These are phyloP conservation scores for Podabrus alpinus DNA, from an alignment of 2,888 invertebrate species.

Conservation along the genomic window DNA sequence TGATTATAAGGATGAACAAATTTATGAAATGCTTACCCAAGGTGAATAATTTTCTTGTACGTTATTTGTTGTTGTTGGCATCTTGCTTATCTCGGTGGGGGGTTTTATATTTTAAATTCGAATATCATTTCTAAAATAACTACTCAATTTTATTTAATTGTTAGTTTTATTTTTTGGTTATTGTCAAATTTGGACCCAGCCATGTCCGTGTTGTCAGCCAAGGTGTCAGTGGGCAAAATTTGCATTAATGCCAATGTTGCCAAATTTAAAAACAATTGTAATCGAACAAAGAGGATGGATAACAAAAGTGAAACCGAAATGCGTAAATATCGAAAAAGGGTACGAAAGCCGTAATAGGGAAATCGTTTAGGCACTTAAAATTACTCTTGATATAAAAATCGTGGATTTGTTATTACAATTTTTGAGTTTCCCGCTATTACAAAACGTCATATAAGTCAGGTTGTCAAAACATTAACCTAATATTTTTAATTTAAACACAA, in stretches of 20 bases:
- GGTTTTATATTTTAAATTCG: neutral
- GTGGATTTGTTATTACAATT: too few relatives aligned
- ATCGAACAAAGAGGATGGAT: too few relatives aligned
- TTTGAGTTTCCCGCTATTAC: neutral
- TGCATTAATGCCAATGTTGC: neutral
- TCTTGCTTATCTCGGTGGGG: neutral
- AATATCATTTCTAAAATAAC: neutral
- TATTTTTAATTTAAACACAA: neutral
- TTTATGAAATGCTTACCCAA: slow-evolving; percentile 23
- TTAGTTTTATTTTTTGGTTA: neutral
- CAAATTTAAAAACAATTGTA: neutral
- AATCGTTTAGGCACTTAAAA: neutral
- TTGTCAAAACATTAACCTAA: neutral
- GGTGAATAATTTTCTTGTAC: slow-evolving; percentile 28
- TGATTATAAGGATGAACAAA: neutral
- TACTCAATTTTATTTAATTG: neutral
- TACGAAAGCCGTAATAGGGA: neutral
- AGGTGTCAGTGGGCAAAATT: neutral
- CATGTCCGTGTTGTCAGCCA: too few relatives aligned
- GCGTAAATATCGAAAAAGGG: neutral
- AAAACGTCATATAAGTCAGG: neutral
- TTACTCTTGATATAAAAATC: neutral
- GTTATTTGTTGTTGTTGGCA: slow-evolving; percentile 24
- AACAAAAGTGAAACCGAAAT: too few relatives aligned
- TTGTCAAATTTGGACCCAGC: neutral